Evolutionary conservation across 2,113 vertebrate species (phyloP), one percentile per base, ranked within the genome.

Genomic region (Dasyornis broadbenti): DNA sequence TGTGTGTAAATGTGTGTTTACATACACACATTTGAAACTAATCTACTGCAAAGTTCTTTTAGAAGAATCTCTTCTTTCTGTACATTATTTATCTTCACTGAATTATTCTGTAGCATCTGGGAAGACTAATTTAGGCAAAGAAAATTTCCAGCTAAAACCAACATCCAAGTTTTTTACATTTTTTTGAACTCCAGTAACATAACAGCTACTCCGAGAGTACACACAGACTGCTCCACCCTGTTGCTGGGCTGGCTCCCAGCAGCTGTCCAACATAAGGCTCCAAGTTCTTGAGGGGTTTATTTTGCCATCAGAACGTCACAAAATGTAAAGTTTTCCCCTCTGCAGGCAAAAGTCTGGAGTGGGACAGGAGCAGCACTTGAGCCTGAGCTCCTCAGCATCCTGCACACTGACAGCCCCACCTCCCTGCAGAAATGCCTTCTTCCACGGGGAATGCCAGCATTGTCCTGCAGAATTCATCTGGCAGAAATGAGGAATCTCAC

Each of bases 101-200:
- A 87, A 93, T 94, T 86, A 90, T 87, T 83, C 81, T 79, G 47
- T 72, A 91, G 78, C 77, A 80, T 94, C 86, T 95, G 82, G 86
- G 33, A 94, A 80, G 84, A 60, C 86, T 81, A 87, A 89, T 86
- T 94, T 60, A 56, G 53, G 82, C 45, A 87, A 82, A 93, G 63
- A 93, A 89, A 71, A 89, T 83, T 94, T 93, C 69, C 88, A 95
- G 69, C 69, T 92, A 92, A 95, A 93, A 71, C 37, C 57, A 90
- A 77, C 22, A 80, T 69, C 50, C 79, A 82, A 77, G 20, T 52
- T 90, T 82, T 92, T 56, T 15, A 10, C 11, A 22, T 49, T 56
- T 47, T 77, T 91, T 89, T 80, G 63, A 86, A 53, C n/a, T 54
- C 40, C 22, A 56, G 40, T 33, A 75, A 75, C 37, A 39, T 37